Evolutionary conservation across 1,140 invertebrate species (phyloP), one percentile per base, ranked within the genome.

Genomic region (Bombus soroeensis): DNA sequence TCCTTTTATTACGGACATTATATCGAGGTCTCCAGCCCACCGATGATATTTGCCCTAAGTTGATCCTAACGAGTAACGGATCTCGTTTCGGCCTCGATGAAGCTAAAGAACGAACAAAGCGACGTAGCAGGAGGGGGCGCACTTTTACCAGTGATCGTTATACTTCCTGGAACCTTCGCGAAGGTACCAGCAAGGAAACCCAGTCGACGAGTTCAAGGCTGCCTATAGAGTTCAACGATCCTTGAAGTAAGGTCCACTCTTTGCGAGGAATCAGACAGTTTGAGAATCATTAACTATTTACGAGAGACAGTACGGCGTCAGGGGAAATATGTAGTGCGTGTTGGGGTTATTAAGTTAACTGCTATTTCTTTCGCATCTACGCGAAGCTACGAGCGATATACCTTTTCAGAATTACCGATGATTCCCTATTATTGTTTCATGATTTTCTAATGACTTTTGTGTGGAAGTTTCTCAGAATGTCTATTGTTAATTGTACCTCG

Each of bases 181-280:
- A 91, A 90, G 89, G 84, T 88, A 90, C 84, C 74, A 77, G 81
- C 85, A 89, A 91, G 90, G 89, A 91, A 91, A 91, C 89, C 89
- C 87, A 82, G 90, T 90, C 82, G 85, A 88, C 90, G 89, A 77
- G 89, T 91, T 91, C 90, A 91, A 91, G 89, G 89, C 77, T 90
- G 89, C 83, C 47, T 62, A 25, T 84, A 74, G 62, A 70, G 89
- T 90, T 90, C 86, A 90, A 90, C 64, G 88, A 88, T 90, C 89
- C 77, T 81, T 57, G 75, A 79, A 57, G 89, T 76, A 43, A 85
- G 74, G 76, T 81, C 84, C 81, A 77, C 70, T 86, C 79, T 85
- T 89, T 59, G 41, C 78, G 79, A 83, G 39, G 39, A 71, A 70
- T 62, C 77, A 34, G 59, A 77, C 83, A 81, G 64, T 72, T 53